Base-by-base conservation (phyloP, 1,140 invertebrate species). In the Drosophila equinoxialis region DNA sequence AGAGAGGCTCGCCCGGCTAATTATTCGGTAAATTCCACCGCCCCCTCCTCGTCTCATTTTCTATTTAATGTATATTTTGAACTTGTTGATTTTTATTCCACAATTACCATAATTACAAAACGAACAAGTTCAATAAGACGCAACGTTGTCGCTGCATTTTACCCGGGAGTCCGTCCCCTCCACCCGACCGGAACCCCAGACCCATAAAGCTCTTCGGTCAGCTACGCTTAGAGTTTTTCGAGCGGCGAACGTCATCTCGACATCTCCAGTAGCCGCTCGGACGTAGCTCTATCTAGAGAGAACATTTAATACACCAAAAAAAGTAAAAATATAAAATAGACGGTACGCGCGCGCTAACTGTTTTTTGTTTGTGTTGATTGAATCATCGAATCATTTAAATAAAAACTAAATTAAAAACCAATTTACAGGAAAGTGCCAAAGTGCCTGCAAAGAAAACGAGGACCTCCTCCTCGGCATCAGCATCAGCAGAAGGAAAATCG, bases 81-180 rank as follows among this genome's bases (percentile, higher is more conserved):
- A 68, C 60, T 42, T 62, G 60, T 39, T 11, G 33, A 33, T 35
- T 64, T 64, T 13, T 51, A 51, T 51, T 51, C 17, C 45, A 23
- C 39, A 82, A 84, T 84, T 84, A 81, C 77, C 69, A 84, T 80
- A 85, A 77, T 84, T 71, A 77, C 69, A 54, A 71, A 63, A 68
- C 45, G 79, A 79, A 77, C 79, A 70, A 79, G 76, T 81, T 77
- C 71, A 35, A 54, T 45, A 67, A 41, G 41, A 30, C 57, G 37
- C 35, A 30, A 10, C 30, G 33, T 30, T 37, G 33, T 14, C 33
- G 33, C 37, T 51, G 45, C 45, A 51, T 10, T 51, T 51, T 51
- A 51, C 45, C 45, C 45, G 17, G 45, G 10, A 5, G 37, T 10
- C 3, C 11, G 37, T 1, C 37, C 37, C 10, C 10, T 4, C 11